A percentile compares a stretch with the other conserved stretches of the same genome.
phyloP scores from a whole-genome alignment of 2,888 invertebrate species.

The Pogonocherus hispidulus region DNA sequence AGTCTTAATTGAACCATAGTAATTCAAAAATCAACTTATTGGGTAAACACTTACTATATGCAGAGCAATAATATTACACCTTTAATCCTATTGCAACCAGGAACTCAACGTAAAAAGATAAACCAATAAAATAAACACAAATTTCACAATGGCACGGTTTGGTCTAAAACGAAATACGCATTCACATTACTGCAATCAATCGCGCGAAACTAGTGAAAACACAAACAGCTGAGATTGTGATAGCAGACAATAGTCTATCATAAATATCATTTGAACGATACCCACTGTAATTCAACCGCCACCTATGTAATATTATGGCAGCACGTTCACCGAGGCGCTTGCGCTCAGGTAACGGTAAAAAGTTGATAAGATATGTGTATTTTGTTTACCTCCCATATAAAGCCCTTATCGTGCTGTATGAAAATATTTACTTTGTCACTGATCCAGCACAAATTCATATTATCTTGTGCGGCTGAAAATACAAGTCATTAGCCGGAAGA shows the following conservation, averaged over 20 bases:
- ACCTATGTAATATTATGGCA: no score
- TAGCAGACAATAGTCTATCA: constrained; percentile 20
- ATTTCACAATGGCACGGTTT: neutral
- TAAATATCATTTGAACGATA: neutral
- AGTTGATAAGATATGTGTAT: neutral
- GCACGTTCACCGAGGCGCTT: constrained; percentile 1
- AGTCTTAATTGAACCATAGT: neutral
- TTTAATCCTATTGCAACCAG: neutral
- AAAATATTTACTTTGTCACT: neutral
- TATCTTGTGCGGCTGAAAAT: no score
- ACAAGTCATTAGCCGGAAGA: no score
- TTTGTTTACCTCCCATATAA: neutral
- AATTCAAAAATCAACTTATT: neutral
- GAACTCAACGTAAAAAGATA: neutral
- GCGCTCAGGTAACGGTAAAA: neutral
- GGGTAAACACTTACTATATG: neutral
- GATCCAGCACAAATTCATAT: neutral
- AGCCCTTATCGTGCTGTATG: neutral
- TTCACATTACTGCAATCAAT: no score
- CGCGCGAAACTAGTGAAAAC: no score
- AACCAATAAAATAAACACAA: neutral
- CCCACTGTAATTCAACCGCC: neutral
- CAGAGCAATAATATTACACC: neutral
- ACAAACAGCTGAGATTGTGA: constrained; percentile 13
- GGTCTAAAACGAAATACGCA: no score